phyloP scores from a whole-genome alignment of 2,113 vertebrate genomes.

The Campylomormyrus numenius region DNA sequence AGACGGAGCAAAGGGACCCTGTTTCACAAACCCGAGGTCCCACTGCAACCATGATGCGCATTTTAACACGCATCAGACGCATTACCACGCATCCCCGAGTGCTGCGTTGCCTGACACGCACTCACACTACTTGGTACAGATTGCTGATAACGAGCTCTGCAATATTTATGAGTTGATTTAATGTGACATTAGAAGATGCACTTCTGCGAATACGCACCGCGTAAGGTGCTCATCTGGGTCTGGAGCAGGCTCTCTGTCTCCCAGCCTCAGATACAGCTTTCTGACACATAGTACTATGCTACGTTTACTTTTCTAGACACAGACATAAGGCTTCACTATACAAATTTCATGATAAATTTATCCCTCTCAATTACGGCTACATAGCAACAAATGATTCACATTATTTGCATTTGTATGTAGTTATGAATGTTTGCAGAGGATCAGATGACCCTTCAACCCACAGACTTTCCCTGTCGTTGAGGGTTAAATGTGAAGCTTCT shows the following conservation, averaged over 20 bases:
- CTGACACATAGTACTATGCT: not conserved
- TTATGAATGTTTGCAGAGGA: not conserved
- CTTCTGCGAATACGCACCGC: not conserved
- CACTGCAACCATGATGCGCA: not conserved
- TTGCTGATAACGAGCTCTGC: not conserved
- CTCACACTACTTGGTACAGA: not conserved
- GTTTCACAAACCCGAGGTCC: not conserved
- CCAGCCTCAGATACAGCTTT: not conserved
- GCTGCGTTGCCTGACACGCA: not conserved
- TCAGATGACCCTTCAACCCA: not conserved
- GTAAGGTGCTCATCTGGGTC: not conserved
- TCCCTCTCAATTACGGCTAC: not conserved
- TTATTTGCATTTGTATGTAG: not conserved
- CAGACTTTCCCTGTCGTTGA: not conserved
- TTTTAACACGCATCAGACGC: not conserved
- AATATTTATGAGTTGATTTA: conserved; percentile 1
- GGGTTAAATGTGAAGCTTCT: not conserved
- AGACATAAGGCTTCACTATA: not conserved
- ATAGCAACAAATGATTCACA: not conserved
- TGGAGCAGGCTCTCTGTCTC: not conserved
- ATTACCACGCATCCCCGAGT: not conserved
- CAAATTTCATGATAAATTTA: not conserved
- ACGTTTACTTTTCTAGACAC: not conserved
- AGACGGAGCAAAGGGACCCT: not conserved
- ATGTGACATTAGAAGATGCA: not conserved